These are phyloP conservation scores for Zaprionus nigranus DNA, from an alignment of 1,140 invertebrate species.

Conservation along the genomic window DNA sequence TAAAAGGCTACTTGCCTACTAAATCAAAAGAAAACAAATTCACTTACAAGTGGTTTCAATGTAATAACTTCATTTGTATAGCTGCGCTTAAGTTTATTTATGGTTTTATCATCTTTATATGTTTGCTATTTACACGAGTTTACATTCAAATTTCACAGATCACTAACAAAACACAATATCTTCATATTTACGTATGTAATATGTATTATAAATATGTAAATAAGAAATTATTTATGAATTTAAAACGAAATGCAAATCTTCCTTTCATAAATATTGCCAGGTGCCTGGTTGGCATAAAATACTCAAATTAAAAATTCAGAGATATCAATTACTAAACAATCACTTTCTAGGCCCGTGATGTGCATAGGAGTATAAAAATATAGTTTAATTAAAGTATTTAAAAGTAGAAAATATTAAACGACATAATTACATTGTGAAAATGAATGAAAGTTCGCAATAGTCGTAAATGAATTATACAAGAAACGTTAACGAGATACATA, in stretches of 20 bases:
- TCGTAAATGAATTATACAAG: slow-evolving; percentile 79
- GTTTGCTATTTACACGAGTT: slow-evolving; percentile 76
- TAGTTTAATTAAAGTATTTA: slow-evolving; percentile 48
- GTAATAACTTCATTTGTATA: slow-evolving; percentile 38
- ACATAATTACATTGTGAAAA: slow-evolving; percentile 70
- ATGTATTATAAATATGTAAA: slow-evolving; percentile 61
- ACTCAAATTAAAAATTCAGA: slow-evolving; percentile 37
- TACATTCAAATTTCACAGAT: slow-evolving; percentile 75
- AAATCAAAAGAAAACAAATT: background rate
- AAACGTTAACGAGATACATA: slow-evolving; percentile 62
- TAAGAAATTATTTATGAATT: slow-evolving; percentile 56
- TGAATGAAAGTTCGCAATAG: slow-evolving; percentile 61
- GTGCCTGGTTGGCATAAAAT: slow-evolving; percentile 47
- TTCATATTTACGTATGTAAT: slow-evolving; percentile 52
- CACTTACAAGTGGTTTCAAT: background rate
- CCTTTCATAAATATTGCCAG: slow-evolving; percentile 28
- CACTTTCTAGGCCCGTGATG: slow-evolving; percentile 31
- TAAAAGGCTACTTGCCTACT: background rate
- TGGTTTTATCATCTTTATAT: slow-evolving; percentile 60
- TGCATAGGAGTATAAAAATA: slow-evolving; percentile 53
- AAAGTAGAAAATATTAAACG: slow-evolving; percentile 43
- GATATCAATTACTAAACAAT: slow-evolving; percentile 28
- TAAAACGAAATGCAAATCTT: slow-evolving; percentile 52
- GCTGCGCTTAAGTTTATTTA: slow-evolving; percentile 71
- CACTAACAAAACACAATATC: slow-evolving; percentile 68